phyloP scores from a whole-genome alignment of 2,888 invertebrate genomes.

The Venustoraphidia nigricollis region DNA sequence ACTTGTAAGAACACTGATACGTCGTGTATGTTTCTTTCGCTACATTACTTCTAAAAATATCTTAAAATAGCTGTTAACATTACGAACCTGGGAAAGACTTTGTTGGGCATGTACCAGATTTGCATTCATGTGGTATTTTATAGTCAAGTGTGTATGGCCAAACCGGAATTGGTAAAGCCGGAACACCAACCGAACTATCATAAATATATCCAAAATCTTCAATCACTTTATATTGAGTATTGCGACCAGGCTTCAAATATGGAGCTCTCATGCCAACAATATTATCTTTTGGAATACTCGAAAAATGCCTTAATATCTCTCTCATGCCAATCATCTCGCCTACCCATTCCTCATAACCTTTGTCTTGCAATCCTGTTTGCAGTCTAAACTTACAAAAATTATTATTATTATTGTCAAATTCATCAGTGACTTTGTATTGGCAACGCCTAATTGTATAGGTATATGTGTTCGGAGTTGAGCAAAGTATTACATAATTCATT shows the following conservation, averaged over 20 bases:
- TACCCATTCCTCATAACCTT: constrained; percentile 84
- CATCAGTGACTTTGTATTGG: constrained; percentile 36
- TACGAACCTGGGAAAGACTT: constrained; percentile 67
- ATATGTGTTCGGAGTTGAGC: too few relatives aligned
- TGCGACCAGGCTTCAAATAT: constrained; percentile 81
- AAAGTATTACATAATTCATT: too few relatives aligned
- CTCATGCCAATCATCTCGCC: constrained; percentile 91
- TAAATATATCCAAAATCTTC: constrained; percentile 87
- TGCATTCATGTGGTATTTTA: constrained; percentile 85
- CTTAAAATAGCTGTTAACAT: too few relatives aligned
- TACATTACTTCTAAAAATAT: too few relatives aligned
- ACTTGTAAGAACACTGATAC: too few relatives aligned
- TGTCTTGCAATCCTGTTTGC: constrained; percentile 74
- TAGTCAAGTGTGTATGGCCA: constrained; percentile 94
- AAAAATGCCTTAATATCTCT: constrained; percentile 66
- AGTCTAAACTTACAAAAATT: constrained; percentile 27
- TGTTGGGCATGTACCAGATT: constrained; percentile 80
- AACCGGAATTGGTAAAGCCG: constrained; percentile 61
- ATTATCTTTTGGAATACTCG: constrained; percentile 67
- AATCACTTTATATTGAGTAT: constrained; percentile 83
- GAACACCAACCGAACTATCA: constrained; percentile 81
- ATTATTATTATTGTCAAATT: constrained; percentile 1
- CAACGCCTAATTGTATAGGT: too few relatives aligned
- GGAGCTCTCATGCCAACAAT: constrained; percentile 80
- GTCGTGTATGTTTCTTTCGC: too few relatives aligned